phyloP scores from a whole-genome alignment of 30 jellyfish, hydroid and myxozoan species.

The Turritopsis dohrnii region DNA sequence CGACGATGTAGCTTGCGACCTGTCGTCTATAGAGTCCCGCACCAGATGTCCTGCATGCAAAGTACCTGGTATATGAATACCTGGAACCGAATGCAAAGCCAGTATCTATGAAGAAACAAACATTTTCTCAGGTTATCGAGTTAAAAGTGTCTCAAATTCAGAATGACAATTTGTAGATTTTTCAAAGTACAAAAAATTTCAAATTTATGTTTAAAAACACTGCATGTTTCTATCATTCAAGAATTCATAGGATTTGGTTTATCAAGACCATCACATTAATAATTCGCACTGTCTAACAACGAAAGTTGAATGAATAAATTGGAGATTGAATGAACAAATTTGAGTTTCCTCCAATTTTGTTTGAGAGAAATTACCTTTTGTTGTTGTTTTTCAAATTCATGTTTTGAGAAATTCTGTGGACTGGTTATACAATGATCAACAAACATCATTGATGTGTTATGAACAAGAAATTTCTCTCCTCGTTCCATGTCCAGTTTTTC shows the following conservation, averaged over 20 bases:
- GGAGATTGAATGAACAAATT: neutral
- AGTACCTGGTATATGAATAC: conserved; percentile 8
- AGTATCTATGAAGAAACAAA: neutral
- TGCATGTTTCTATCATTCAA: no score
- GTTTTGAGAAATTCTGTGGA: neutral
- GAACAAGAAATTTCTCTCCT: neutral
- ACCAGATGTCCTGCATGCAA: neutral
- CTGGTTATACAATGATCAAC: neutral
- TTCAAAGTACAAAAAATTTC: neutral
- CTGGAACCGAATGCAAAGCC: conserved; percentile 3
- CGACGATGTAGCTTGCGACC: neutral
- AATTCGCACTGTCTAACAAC: no score
- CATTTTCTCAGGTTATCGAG: neutral
- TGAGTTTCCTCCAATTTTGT: neutral
- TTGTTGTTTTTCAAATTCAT: neutral
- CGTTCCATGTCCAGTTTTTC: neutral
- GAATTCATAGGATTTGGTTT: no score
- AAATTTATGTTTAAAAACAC: no score
- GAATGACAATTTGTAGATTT: neutral
- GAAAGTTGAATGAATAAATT: no score
- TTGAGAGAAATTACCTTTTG: no score
- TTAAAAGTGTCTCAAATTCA: neutral
- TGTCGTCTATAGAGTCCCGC: neutral
- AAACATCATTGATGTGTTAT: neutral
- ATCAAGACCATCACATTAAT: neutral